Base-by-base conservation (phyloP, 2,797 vertebrate species). In the Anguilla anguilla region DNA sequence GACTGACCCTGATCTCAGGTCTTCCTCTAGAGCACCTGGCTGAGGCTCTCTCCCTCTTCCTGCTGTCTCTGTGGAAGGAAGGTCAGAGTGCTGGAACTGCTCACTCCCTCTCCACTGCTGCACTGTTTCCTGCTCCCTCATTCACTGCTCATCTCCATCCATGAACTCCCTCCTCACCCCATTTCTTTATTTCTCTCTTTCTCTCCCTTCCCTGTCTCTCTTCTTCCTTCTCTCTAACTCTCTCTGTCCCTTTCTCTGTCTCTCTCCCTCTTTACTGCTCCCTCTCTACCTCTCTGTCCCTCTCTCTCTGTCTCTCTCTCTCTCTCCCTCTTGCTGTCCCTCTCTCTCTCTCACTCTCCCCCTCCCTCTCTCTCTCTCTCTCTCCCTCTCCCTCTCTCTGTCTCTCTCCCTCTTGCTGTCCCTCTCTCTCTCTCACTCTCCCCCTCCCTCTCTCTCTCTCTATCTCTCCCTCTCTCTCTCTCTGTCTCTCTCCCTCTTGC, bases 181-280 rank as follows among this genome's bases (percentile, higher is more conserved):
- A 81, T 81, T 81, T 49, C 77, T 81, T 46, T 81, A 74, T 55
- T 87, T 69, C 95, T 95, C 96, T 94, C 95, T 93, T 91, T 93
- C 94, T 93, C 91, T 87, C 89, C 90, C 88, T 87, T 86, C 87
- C 90, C 87, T 87, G 89, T 87, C 89, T 85, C 89, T 86, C 85
- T 85, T 88, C 92, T 25, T 85, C 92, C 91, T 72, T 67, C 92
- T 93, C 91, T 85, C 87, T 86, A 89, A 83, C 89, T 88, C 89
- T 90, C 89, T 89, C 89, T 90, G 91, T 91, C 94, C 95, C 91
- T 90, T 90, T 93, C 46, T 25, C 84, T 3, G 19, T 17, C 3
- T 19, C 19, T 59, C 13, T 59, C 15, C 0, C 19, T 19, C 0
- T 31, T n/a, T n/a, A n/a, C n/a, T n/a, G n/a, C 2, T 17, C 19